Evolutionary conservation across 2,113 vertebrate species (phyloP).

Genomic region (Ailurus styani): DNA sequence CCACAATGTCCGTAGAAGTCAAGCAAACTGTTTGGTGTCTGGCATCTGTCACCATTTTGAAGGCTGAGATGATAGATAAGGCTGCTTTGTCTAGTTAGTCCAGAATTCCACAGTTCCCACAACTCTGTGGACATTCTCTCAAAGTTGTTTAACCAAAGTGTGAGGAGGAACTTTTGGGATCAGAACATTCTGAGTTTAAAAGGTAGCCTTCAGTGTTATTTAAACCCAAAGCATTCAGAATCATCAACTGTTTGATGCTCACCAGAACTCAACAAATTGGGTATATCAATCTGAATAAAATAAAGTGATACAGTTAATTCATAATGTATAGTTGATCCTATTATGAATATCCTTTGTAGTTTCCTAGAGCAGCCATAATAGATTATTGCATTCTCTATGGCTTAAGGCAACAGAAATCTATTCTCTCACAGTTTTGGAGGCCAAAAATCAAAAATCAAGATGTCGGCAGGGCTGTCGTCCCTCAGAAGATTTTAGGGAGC

Average conservation of each 20-base stretch:
- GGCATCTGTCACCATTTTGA: background rate
- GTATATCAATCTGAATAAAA: background rate
- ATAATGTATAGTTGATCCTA: background rate
- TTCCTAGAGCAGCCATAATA: background rate
- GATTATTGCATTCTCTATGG: background rate
- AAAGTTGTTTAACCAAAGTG: background rate
- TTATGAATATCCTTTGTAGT: background rate
- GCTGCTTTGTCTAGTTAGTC: background rate
- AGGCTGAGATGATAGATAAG: background rate
- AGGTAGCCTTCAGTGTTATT: conserved; percentile 1
- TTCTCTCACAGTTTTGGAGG: background rate
- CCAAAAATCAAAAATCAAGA: background rate
- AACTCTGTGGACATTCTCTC: background rate
- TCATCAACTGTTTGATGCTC: background rate
- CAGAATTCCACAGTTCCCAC: background rate
- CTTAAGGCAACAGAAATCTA: background rate
- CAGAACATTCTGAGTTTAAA: background rate
- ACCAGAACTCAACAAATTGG: background rate
- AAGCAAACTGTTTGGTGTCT: background rate
- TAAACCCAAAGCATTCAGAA: background rate
- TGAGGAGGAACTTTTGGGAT: background rate
- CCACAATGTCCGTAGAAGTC: background rate
- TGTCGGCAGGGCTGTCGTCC: background rate
- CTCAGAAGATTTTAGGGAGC: background rate
- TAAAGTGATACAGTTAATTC: background rate